Conservation (phyloP, 2,888 invertebrate species). For the Keiferia lycopersicella region DNA sequence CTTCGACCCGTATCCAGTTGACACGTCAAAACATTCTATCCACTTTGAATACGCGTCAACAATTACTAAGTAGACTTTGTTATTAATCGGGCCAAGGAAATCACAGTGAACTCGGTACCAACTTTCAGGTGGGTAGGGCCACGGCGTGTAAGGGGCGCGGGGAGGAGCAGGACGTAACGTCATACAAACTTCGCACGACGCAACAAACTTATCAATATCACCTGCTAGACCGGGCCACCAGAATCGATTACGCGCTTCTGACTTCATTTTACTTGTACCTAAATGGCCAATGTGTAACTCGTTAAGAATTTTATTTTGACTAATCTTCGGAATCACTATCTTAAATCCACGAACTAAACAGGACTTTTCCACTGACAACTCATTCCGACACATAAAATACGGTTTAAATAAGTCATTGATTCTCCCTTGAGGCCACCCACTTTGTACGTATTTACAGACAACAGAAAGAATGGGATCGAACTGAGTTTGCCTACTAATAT, state of each 20-base stretch:
- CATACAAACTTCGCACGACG: not conserved
- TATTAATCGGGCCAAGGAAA: constrained; percentile 10
- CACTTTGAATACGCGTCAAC: constrained; percentile 19
- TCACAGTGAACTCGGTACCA: constrained; percentile 9
- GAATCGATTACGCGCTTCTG: constrained; percentile 11
- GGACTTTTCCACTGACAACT: not conserved
- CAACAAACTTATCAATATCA: constrained; percentile 15
- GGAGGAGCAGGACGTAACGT: not conserved
- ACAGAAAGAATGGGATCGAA: not conserved
- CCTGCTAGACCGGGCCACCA: constrained; percentile 5
- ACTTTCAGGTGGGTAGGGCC: not conserved
- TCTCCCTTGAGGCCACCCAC: not conserved
- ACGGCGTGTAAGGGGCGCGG: constrained; percentile 9
- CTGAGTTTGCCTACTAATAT: constrained; percentile 4
- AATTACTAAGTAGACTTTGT: constrained; percentile 16
- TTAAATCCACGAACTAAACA: constrained; percentile 7
- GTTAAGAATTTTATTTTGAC: constrained; percentile 14
- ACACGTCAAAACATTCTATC: constrained; percentile 19
- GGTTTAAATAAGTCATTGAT: not conserved
- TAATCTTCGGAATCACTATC: not conserved
- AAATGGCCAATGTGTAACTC: constrained; percentile 28
- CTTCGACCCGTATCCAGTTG: constrained; percentile 12
- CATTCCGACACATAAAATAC: constrained; percentile 16
- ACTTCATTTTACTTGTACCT: constrained; percentile 27
- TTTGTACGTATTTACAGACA: not conserved